Base-by-base conservation (phyloP, 2,113 vertebrate species). In the Dolichallabes microphthalmus region DNA sequence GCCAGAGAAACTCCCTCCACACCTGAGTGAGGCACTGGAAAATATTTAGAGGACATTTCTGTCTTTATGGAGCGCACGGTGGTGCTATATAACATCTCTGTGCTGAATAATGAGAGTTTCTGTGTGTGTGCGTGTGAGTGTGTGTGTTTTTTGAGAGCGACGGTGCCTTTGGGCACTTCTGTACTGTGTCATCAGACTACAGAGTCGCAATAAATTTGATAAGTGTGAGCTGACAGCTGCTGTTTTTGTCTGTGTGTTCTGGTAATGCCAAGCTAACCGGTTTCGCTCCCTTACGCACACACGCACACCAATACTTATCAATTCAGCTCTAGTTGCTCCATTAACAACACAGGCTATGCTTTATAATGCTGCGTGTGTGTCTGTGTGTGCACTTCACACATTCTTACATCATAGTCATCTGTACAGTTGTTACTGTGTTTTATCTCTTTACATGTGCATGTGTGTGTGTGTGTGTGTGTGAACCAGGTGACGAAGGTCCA, bases 151-250 rank as follows among this genome's bases (percentile, higher is more conserved):
- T 15, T 73, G 39, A 39, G 66, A 35, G 69, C 63, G 30, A 30
- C 14, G 27, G 50, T 25, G 53, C 64, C 84, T 84, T 78, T 27
- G 80, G 87, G 83, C 68, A 73, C 63, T 52, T 52, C 88, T 83
- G 79, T 50, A 79, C 84, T 81, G 86, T 84, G 82, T 88, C 32
- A 53, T 86, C 63, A 85, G 45, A 88, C 85, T 85, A 88, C 58
- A 84, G 82, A 88, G 85, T 88, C 64, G 22, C 74, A 86, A 58
- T 66, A n/a, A 35, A 78, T 80, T 84, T 86, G 85, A 84, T 88
- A 73, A 75, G 85, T 88, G 52, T 30, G 79, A 88, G 82, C 82
- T 84, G 87, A 88, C 87, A 86, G 85, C 87, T 86, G 76, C 87
- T 88, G 80, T 75, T 88, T 66, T 82, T 63, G 75, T 64, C 84